Evolutionary conservation across 2,113 vertebrate genomes (phyloP), one percentile per base, ranked within the genome.

Genomic region (Brachyhypopomus occidentalis): DNA sequence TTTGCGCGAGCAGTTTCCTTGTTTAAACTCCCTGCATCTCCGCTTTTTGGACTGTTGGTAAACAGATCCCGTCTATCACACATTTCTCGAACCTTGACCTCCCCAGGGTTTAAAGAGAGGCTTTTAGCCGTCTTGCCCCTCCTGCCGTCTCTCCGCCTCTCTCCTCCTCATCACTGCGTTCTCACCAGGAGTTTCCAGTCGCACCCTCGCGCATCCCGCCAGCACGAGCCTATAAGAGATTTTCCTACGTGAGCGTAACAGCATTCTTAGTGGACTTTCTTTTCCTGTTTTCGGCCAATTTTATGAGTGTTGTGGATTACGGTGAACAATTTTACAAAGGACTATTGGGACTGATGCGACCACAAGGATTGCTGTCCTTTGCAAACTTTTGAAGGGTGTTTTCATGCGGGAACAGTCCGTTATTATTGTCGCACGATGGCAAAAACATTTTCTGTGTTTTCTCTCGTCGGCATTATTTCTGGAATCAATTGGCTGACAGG

Each of bases 341-440:
- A 45, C 45, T 14, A 11, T 8, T 52, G 45, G 69, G 48, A 55
- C 75, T 73, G 56, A 84, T 63, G 78, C 73, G 38, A 19, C n/a
- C 27, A 30, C 84, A 59, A 77, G 84, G 84, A 48, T 70, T 62
- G 14, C 67, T 69, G 72, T 77, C 25, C 62, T 12, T 63, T 77
- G 85, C 85, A 88, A 86, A 70, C 45, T 87, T 90, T 90, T 88
- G 87, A 72, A 1, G 89, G 91, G 82, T 79, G 79, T 82, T 80
- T 85, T 86, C 36, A 90, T 85, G 88, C 71, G 75, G 83, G 82
- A 74, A 88, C 23, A 27, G 72, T 85, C 69, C 70, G 75, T 52
- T 71, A 60, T 81, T 78, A 70, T 38, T 84, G 84, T 83, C 67
- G 83, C 88, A 90, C 86, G 78, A 94, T 94, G 94, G 89, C 90